Evolutionary conservation across 1,140 invertebrate genomes (phyloP), one percentile per base, ranked within the genome.

Genomic region (Halictus rubicundus): DNA sequence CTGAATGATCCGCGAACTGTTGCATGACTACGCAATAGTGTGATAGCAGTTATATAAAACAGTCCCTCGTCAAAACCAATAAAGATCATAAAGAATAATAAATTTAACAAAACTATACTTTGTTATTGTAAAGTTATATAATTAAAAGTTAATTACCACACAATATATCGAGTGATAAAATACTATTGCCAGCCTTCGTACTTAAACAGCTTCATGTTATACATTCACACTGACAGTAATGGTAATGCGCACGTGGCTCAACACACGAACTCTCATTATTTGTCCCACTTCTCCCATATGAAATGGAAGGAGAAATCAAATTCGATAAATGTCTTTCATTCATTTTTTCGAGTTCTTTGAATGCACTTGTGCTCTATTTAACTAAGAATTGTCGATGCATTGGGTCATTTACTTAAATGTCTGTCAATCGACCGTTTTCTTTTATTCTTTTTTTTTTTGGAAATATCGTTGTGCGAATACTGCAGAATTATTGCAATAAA

Each of bases 11-110:
- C 79, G 66, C 68, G 61, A 89, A 89, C 83, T 89, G 88, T 89
- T 90, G 90, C 91, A 89, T 89, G 81, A 88, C 80, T 90, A 87
- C 82, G 87, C 80, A 86, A 86, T 87, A 89, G 89, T 91, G 87
- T 90, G 86, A 88, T 89, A 91, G 87, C 88, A 91, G 87, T 91
- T 91, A 92, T 92, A 92, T 89, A 93, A 92, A 93, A 93, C 92
- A 93, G 91, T 93, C 91, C 91, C 89, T 91, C 88, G 89, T 91
- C 81, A 89, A 91, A 92, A 92, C 87, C 89, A 90, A 92, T 90
- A 89, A 78, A 89, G 90, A 90, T 91, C 85, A 84, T 89, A 87
- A 88, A 88, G 80, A 85, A 90, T 91, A 90, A 87, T 90, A 87
- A 90, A 89, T 88, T 91, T 89, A 90, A 90, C 89, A 88, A 91